phyloP scores from a whole-genome alignment of 2,797 vertebrate species.

The Lagodon rhomboides region DNA sequence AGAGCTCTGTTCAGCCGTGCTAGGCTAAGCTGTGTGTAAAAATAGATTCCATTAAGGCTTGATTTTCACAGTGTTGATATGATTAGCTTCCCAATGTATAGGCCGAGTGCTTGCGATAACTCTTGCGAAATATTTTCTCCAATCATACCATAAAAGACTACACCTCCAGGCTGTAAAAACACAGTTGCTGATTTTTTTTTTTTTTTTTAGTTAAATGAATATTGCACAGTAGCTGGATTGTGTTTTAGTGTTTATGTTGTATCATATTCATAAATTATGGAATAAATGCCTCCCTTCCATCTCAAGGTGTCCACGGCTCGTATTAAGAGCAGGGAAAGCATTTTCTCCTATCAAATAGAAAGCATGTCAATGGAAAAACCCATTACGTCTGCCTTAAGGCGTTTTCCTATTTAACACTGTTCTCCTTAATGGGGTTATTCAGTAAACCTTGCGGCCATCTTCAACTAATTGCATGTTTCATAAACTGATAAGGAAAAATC shows the following conservation, averaged over 20 bases:
- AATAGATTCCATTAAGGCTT: slow-evolving; percentile 73
- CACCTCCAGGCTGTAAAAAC: slow-evolving; percentile 15
- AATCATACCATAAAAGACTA: slow-evolving; percentile 21
- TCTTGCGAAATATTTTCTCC: slow-evolving; percentile 42
- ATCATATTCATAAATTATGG: slow-evolving; percentile 51
- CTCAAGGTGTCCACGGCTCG: slow-evolving; percentile 51
- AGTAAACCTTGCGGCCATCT: slow-evolving; percentile 74
- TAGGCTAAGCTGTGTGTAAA: slow-evolving; percentile 64
- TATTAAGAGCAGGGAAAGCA: slow-evolving; percentile 61
- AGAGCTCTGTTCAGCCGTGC: slow-evolving; percentile 51
- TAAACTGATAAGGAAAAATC: slow-evolving; percentile 79
- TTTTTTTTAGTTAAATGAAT: slow-evolving; percentile 11
- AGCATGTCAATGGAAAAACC: slow-evolving; percentile 78
- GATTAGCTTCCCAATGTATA: slow-evolving; percentile 55
- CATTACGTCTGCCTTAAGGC: slow-evolving; percentile 77
- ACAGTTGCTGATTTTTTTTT: slow-evolving; percentile 23
- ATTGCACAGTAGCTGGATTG: slow-evolving; percentile 10
- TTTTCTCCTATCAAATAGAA: slow-evolving; percentile 66
- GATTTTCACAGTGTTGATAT: slow-evolving; percentile 57
- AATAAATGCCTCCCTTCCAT: slow-evolving; percentile 46
- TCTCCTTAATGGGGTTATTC: slow-evolving; percentile 80
- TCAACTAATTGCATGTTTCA: slow-evolving; percentile 81
- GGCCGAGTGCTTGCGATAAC: slow-evolving; percentile 22
- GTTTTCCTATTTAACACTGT: slow-evolving; percentile 76
- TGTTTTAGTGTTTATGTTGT: slow-evolving; percentile 42